Conservation (phyloP, 2,888 invertebrate genomes). For the Pterobdella sp. region DNA sequence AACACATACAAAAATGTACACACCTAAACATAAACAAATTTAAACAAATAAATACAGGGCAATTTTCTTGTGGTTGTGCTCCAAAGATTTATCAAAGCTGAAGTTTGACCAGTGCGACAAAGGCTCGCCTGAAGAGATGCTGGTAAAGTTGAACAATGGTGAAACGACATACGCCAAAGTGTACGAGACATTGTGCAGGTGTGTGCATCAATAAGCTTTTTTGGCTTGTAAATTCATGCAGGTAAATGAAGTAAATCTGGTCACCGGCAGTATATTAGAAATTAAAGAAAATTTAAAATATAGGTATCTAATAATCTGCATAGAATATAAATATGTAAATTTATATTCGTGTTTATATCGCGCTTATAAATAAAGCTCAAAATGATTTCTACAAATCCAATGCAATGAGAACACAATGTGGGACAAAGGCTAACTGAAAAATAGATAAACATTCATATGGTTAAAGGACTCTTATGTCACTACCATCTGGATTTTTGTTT, state of each 20-base stretch:
- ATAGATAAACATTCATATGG: too few species aligned
- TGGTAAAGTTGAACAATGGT: constrained; percentile 49
- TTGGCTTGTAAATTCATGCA: too few species aligned
- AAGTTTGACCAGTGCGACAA: constrained; percentile 47
- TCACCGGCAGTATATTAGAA: background rate
- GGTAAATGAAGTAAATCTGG: too few species aligned
- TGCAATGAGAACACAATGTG: too few species aligned
- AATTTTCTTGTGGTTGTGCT: constrained; percentile 51
- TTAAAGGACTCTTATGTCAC: too few species aligned
- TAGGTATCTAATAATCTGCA: too few species aligned
- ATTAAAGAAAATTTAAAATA: background rate
- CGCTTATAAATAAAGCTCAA: too few species aligned
- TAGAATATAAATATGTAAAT: too few species aligned
- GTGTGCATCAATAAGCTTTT: background rate
- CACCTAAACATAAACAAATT: background rate
- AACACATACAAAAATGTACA: background rate
- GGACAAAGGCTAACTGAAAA: too few species aligned
- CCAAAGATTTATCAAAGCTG: constrained; percentile 49
- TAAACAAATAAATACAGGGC: constrained; percentile 42
- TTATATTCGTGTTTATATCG: too few species aligned
- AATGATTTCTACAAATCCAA: too few species aligned
- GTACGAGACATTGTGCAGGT: constrained; percentile 52
- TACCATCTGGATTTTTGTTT: too few species aligned
- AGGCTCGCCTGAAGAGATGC: constrained; percentile 50
- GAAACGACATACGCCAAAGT: constrained; percentile 51